Evolutionary conservation across 2,113 vertebrate species (phyloP).

Genomic region (Lethenteron reissneri): DNA sequence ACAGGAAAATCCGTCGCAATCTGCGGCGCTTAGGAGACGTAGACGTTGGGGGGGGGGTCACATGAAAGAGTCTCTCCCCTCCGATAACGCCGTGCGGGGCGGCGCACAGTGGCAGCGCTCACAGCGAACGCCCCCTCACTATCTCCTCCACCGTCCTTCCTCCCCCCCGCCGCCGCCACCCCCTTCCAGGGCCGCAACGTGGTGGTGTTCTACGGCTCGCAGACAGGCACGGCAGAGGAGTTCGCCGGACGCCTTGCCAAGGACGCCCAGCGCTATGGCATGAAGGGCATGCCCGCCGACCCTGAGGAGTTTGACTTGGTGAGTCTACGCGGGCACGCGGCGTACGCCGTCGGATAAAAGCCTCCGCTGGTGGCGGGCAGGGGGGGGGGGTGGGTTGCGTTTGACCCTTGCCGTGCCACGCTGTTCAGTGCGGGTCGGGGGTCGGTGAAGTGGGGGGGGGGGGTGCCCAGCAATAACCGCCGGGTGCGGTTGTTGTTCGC

Average conservation of each 20-base stretch:
- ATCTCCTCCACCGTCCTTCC: not conserved
- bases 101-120: not conserved
- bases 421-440: too few relatives aligned
- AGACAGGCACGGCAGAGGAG: conserved; percentile 83
- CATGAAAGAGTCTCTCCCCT: not conserved
- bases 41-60: too few relatives aligned
- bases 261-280: conserved; percentile 79
- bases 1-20: too few relatives aligned
- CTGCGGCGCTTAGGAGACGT: too few relatives aligned
- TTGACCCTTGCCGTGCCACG: too few relatives aligned
- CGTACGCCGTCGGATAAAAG: too few relatives aligned
- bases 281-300: conserved; percentile 78
- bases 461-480: too few relatives aligned
- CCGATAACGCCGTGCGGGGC: not conserved
- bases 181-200: conserved; percentile 53
- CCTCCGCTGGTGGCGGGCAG: too few relatives aligned
- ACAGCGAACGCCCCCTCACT: not conserved
- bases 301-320: conserved; percentile 93
- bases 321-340: conserved; percentile 10
- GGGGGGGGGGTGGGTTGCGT: too few relatives aligned
- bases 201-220: conserved; percentile 84
- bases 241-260: conserved; percentile 80
- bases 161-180: conserved; percentile 1
- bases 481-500: too few relatives aligned
- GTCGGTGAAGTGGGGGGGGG: too few relatives aligned